Base-by-base conservation (phyloP, 1,140 invertebrate species). In the Protaetia brevitarsis region DNA sequence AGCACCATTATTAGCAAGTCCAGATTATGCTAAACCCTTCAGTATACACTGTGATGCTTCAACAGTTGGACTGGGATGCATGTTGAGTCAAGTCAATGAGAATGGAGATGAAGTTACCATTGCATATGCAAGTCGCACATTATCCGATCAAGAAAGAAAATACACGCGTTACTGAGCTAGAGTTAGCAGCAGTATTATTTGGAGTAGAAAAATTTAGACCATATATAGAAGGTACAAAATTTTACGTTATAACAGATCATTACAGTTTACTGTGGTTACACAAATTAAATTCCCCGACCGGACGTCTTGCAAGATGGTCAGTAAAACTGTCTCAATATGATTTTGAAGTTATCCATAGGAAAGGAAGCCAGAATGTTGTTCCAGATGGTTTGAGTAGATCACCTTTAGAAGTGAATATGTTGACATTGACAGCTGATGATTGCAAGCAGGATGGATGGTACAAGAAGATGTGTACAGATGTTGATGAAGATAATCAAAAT, bases 211-310 rank as follows among this genome's bases (percentile, higher is more conserved):
- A 80, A 62, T 81, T 80, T 66, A 36, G 73, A 23, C 68, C 69
- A 21, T 84, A 78, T 70, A 61, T 85, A 5, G 75, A 79, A 63
- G 77, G 76, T 3, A 73, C 64, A 10, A 64, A 77, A 6, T 83
- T 86, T 64, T 76, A 37, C 2, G 75, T 83, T 3, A 68, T 79
- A n/a, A n/a, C n/a, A n/a, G 82, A 85, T 65, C 80, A 83, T 57
- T 71, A 74, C 28, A 73, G 79, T 6, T 68, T 85, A 2, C 45
- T 70, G 7, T 84, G 79, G 79, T 70, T 85, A 8, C 69, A 74
- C 27, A 72, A 73, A 10, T 70, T 80, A 3, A 82, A 81, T 60
- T 72, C 82, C 45, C 77, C 77, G 2, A 70, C 68, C 0, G 77
- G 76, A 19, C 41, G 80, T 59, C 66, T 85, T 13, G 78, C 79